Evolutionary conservation across 2,888 invertebrate species (phyloP), one percentile per base, ranked within the genome.

Genomic region (Stenchaetothrips biformis): DNA sequence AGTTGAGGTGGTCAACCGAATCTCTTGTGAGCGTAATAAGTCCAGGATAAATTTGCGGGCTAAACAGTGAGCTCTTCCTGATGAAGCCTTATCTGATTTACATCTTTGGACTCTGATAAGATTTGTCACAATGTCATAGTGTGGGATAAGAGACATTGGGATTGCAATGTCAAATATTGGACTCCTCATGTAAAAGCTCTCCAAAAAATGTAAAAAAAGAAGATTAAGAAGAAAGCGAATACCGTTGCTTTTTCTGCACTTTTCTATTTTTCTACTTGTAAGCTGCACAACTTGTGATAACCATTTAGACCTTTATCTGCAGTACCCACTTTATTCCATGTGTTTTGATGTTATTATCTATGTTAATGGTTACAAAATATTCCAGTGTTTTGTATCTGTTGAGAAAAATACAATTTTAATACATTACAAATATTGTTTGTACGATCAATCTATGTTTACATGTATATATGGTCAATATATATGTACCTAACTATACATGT

Each of bases 241-340:
- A 21, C 67, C 67, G 21, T n/a, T 53, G 59, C 59, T 80, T 80
- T 80, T 80, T 77, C 78, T 81, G 80, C 80, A 81, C 81, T 80
- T 81, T 81, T 81, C 67, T 81, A 81, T 81, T 81, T 81, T 81
- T 81, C 79, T 81, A 81, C 80, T 81, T 79, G 74, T 81, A 67
- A 67, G 79, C 80, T 81, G 81, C 80, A 81, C 81, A 81, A 79
- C 78, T 78, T 81, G 80, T 80, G 77, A 80, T 78, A 48, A 80
- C 21, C 37, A 53, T 78, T 53, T 80, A 37, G 78, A 49, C 67
- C 80, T 78, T 80, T 37, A 62, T 53, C 53, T 78, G 78, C 78
- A 62, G 62, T 74, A 48, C 18, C 77, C 67, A 62, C 37, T 79
- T 62, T 67, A 74, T 67, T 79, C 62, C 77, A 47, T 62, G 48